Base-by-base conservation (phyloP, 2,113 vertebrate genomes). In the Cinclus cinclus region DNA sequence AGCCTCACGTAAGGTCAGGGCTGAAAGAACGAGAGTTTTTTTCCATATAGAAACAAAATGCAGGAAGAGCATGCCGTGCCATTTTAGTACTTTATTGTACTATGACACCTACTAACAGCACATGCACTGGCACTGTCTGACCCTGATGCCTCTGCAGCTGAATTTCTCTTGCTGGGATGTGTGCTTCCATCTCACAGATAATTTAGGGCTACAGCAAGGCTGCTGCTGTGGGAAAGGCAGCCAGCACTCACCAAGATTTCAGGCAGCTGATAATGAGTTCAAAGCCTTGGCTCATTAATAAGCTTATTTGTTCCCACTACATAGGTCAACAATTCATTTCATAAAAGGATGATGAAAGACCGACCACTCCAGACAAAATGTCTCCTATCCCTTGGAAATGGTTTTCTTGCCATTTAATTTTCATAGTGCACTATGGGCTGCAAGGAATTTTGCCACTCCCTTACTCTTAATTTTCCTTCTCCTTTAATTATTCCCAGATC, bases 281-380 rank as follows among this genome's bases (percentile, higher is more conserved):
- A 94, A 96, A 96, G 94, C 64, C 76, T 50, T 89, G 60, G 60
- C 68, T 94, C 1, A 0, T 93, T 94, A 93, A 93, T 90, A 90
- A 89, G 76, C 88, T 92, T 93, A 96, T 89, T 96, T 88, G 41
- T 71, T 96, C 58, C 64, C 93, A 87, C 92, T 83, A 83, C 88
- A 89, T 0, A 90, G 79, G 86, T 95, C 85, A 95, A 94, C 85
- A 93, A 92, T 78, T 90, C 83, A 90, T 28, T 92, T 95, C 79
- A 96, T 92, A 84, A 87, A 90, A 78, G 56, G 77, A 90, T 93
- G 90, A 96, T 89, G 93, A 95, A 95, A 93, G 71, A 90, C 64
- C 93, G 94, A 92, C 92, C 94, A 94, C 76, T 78, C 73, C 93
- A 96, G 90, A 94, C 90, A 92, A 94, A 89, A 93, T 68, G 85